A percentile compares a stretch with the other conserved stretches of the same genome.
phyloP scores from a whole-genome alignment of 2,113 vertebrate species.

The Gymnarchus niloticus region DNA sequence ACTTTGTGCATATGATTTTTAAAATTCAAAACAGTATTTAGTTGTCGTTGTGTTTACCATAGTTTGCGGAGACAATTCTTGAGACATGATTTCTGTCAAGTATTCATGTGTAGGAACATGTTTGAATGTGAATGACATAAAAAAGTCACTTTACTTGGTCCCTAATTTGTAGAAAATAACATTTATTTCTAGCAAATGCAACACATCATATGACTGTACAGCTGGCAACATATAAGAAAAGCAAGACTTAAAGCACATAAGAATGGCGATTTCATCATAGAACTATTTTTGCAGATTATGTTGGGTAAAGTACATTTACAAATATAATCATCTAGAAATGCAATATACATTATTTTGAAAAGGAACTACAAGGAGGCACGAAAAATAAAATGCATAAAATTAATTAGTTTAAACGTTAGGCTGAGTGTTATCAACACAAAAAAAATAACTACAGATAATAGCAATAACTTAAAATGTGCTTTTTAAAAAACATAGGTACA shows the following conservation, averaged over 20 bases:
- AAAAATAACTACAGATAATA: conserved; percentile 72
- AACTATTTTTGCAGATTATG: conserved; percentile 46
- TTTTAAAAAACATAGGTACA: conserved; percentile 64
- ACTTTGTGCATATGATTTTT: too few species aligned
- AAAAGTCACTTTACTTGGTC: conserved; percentile 9
- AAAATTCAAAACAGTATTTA: too few species aligned
- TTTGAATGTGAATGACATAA: background rate
- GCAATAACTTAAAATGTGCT: conserved; percentile 81
- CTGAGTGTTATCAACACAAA: conserved; percentile 56
- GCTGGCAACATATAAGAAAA: conserved; percentile 67
- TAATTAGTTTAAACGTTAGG: conserved; percentile 65
- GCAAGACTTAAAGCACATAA: conserved; percentile 60
- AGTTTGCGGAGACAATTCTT: too few species aligned
- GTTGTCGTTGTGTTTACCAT: too few species aligned
- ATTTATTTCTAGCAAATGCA: conserved; percentile 95
- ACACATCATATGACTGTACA: conserved; percentile 76
- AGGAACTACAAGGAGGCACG: conserved; percentile 44
- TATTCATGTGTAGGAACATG: background rate
- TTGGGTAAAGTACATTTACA: conserved; percentile 63
- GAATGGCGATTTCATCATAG: conserved; percentile 58
- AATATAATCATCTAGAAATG: conserved; percentile 66
- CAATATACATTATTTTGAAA: conserved; percentile 58
- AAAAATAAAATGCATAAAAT: conserved; percentile 47
- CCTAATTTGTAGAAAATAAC: conserved; percentile 83
- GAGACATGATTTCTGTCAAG: conserved; percentile 4